Conservation (phyloP, 2,797 vertebrate species). For the Dicrostonyx torquatus region DNA sequence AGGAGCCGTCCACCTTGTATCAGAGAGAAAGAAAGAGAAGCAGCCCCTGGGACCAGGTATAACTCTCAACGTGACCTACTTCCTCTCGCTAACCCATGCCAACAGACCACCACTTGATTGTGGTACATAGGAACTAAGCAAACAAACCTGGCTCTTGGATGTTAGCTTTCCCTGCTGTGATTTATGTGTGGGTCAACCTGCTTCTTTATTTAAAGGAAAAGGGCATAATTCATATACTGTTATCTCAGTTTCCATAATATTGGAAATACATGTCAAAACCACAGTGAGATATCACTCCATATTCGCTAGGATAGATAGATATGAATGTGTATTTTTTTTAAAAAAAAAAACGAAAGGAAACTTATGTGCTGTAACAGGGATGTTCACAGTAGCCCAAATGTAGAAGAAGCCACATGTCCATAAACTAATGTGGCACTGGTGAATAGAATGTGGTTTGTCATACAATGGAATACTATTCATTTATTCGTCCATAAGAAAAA, state of each 20-base stretch:
- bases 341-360: neutral
- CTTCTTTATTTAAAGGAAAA: constrained; percentile 21
- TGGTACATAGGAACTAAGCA: neutral
- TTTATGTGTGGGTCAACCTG: neutral
- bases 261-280: constrained; percentile 27
- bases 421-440: neutral
- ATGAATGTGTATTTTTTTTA: neutral
- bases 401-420: neutral
- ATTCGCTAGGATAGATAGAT: neutral
- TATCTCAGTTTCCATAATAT: neutral
- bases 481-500: neutral
- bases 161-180: neutral
- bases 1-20: neutral
- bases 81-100: neutral
- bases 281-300: neutral
- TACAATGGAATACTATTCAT: neutral
- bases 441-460: neutral
- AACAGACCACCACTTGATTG: neutral
- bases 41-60: neutral
- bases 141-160: neutral
- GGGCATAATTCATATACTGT: neutral
- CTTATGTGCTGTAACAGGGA: neutral
- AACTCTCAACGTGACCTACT: neutral
- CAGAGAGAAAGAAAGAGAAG: neutral
- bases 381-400: neutral